Evolutionary conservation across 1,140 invertebrate species (phyloP).

Genomic region (Paracyclopina nana): DNA sequence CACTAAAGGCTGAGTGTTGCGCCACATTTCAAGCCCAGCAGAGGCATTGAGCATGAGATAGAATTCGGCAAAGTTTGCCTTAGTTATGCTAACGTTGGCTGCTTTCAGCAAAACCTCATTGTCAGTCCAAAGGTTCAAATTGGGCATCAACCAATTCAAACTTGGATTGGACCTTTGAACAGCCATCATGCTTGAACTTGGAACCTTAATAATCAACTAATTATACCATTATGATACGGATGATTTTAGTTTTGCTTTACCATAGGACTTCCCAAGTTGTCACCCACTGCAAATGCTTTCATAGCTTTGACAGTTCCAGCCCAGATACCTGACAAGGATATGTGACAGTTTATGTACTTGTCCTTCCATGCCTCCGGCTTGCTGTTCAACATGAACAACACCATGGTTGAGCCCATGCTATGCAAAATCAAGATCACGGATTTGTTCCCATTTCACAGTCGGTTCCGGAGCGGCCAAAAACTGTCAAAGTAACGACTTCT

Average conservation of each 20-base stretch:
- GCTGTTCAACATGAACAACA: conserved; percentile 59
- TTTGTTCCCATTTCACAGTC: conserved; percentile 61
- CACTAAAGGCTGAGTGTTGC: conserved; percentile 52
- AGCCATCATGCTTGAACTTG: conserved; percentile 47
- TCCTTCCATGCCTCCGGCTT: conserved; percentile 71
- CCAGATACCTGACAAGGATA: conserved; percentile 82
- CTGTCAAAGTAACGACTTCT: conserved; percentile 71
- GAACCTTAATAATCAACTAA: conserved; percentile 51
- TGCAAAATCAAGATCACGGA: conserved; percentile 68
- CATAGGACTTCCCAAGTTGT: conserved; percentile 83
- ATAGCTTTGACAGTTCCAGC: conserved; percentile 77
- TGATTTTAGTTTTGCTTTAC: too few relatives aligned
- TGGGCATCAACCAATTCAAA: conserved; percentile 79
- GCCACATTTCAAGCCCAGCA: conserved; percentile 71
- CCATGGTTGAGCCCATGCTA: conserved; percentile 86
- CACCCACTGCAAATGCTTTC: conserved; percentile 82
- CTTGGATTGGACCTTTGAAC: conserved; percentile 88
- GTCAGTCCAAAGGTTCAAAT: conserved; percentile 57
- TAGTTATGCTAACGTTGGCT: conserved; percentile 55
- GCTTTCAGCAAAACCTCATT: conserved; percentile 61
- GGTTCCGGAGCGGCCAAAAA: conserved; percentile 83
- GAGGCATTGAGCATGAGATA: conserved; percentile 59
- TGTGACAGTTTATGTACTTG: conserved; percentile 57
- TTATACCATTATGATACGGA: too few relatives aligned
- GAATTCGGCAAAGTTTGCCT: conserved; percentile 57